Evolutionary conservation across 2,113 vertebrate genomes (phyloP), one percentile per base, ranked within the genome.

Genomic region (Loxodonta africana): DNA sequence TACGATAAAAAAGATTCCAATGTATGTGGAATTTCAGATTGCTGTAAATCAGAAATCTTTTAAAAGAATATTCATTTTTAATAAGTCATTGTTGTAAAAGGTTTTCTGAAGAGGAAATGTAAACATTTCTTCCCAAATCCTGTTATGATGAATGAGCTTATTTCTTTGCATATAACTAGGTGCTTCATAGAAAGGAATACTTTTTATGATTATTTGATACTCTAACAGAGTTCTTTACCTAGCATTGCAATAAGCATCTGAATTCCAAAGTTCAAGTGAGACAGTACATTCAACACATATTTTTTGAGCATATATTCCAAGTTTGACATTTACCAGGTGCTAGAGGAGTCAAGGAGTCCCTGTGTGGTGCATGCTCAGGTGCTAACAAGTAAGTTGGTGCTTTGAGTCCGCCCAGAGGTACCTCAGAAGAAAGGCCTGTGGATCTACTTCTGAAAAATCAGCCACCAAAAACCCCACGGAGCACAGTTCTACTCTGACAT

Each of bases 41-140:
- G 78, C 83, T 95, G 4, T 89, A 48, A 62, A 96, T 33, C 46
- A 83, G 23, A 73, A 73, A 37, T 91, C 4, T 73, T 57, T 88
- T 92, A 89, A 83, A 85, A 90, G 23, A 90, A 83, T 95, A 67
- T 76, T 51, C 41, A 90, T 74, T 93, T 53, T 95, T 89, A 95
- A 69, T 76, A 92, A 90, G 51, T 30, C 63, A 60, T 82, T 81
- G 18, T 69, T 73, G 12, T 93, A 9, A 91, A 84, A 44, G 57
- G 92, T 90, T 90, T 96, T 94, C 65, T 67, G 67, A 90, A 51
- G 44, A 85, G 53, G 65, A 33, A 90, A 57, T 78, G 11, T 96
- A 86, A 33, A 67, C 6, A 73, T 73, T 95, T 94, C 78, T 92
- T 88, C 80, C 82, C 65, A 90, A 96, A 94, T 81, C 41, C 37